Evolutionary conservation across 2,888 invertebrate species (phyloP).

Genomic region (Philhelius pedissequus): DNA sequence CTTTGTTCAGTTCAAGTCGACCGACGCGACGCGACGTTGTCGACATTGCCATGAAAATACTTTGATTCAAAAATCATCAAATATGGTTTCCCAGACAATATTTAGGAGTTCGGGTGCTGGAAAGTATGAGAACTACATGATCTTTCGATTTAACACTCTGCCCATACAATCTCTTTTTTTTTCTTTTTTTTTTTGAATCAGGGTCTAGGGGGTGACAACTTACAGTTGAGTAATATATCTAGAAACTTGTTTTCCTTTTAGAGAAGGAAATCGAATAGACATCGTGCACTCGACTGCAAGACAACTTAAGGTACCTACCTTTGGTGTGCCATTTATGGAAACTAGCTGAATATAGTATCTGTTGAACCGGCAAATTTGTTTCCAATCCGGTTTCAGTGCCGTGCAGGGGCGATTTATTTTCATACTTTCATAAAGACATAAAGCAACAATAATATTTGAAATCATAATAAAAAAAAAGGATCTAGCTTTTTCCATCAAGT

Average conservation of each 20-base stretch:
- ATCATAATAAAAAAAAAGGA: constrained; percentile 45
- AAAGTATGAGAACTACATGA: constrained; percentile 24
- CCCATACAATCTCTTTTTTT: not conserved
- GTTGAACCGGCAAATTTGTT: constrained; percentile 32
- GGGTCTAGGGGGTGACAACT: constrained; percentile 19
- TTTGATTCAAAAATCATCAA: not conserved
- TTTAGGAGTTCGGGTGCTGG: not conserved
- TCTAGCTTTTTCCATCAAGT: constrained; percentile 15
- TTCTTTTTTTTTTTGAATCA: not conserved
- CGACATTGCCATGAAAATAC: not conserved
- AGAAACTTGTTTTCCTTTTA: constrained; percentile 56
- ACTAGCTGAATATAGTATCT: not conserved
- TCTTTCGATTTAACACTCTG: constrained; percentile 44
- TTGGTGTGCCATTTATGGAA: constrained; percentile 63
- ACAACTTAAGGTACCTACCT: constrained; percentile 24
- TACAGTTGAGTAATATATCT: not conserved
- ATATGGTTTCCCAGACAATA: not conserved
- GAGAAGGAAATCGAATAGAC: constrained; percentile 56
- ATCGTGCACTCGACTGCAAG: constrained; percentile 6
- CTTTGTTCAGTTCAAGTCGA: constrained; percentile 10
- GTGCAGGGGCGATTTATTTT: not conserved
- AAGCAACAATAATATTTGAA: not conserved
- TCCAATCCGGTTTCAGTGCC: constrained; percentile 19
- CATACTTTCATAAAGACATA: not conserved
- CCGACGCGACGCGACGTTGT: not conserved